These are phyloP conservation scores for Galbula dea DNA, from an alignment of 2,113 vertebrate genomes.

Conservation along the genomic window DNA sequence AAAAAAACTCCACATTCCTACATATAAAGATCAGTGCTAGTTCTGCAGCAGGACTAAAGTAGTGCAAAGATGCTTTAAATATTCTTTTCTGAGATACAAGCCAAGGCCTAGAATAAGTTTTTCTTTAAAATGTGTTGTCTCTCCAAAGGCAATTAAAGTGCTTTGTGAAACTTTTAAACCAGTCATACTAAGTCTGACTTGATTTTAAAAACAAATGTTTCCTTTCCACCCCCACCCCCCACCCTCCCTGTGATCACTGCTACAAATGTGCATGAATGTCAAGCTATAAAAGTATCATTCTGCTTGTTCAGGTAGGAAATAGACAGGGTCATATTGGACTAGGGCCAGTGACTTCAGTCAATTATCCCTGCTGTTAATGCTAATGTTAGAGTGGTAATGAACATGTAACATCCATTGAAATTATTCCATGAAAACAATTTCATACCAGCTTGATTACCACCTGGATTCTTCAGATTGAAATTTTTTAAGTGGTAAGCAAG, in stretches of 20 bases:
- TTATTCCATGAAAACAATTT: conserved; percentile 57
- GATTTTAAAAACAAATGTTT: background rate
- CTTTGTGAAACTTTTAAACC: background rate
- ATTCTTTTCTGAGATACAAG: background rate
- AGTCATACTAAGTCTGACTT: background rate
- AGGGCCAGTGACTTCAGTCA: background rate
- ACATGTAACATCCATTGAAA: conserved; percentile 40
- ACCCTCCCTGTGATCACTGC: background rate
- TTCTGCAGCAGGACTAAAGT: background rate
- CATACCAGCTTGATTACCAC: conserved; percentile 45
- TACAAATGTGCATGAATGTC: background rate
- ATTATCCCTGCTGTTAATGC: conserved; percentile 42
- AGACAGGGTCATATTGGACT: background rate
- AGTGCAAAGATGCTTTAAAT: background rate
- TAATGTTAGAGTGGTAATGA: conserved; percentile 50
- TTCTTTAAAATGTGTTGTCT: background rate
- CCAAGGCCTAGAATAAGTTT: background rate
- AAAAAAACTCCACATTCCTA: background rate
- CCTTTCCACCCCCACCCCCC: too few species aligned
- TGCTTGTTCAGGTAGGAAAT: background rate
- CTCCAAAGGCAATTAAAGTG: background rate
- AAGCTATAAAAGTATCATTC: background rate
- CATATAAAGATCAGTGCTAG: background rate
- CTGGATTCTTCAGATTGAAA: conserved; percentile 17
- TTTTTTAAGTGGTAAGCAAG: conserved; percentile 18